Base-by-base conservation (phyloP, 2,113 vertebrate genomes). In the Apodemus sylvaticus region DNA sequence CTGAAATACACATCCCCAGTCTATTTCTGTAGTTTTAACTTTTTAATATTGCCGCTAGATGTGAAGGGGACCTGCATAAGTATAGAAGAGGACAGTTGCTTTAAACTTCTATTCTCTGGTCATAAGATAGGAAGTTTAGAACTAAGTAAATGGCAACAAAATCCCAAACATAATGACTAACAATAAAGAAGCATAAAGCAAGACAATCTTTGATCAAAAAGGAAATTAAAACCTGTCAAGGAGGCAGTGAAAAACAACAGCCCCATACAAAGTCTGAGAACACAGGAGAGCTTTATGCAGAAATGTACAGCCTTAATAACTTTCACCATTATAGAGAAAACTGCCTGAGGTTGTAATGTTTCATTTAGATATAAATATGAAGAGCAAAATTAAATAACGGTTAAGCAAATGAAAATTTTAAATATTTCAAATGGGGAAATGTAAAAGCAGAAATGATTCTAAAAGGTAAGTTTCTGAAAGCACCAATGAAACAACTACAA, bases 271-370 rank as follows among this genome's bases (percentile, higher is more conserved):
- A 96, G 64, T 16, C 55, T 71, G 48, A 93, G 22, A 93, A 94
- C 29, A 91, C 45, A 96, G 74, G 76, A 95, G 96, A 89, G 71
- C 64, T 71, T 73, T 94, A 51, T 89, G 94, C 71, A 93, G 91
- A 96, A 97, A 93, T 91, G 19, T 93, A 96, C 94, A 81, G 91
- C 68, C 42, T 88, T 95, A 93, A 91, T 96, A 90, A 22, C 8
- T 39, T 89, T 82, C 87, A 93, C 78, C 93, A 93, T 94, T 94
- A 70, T 88, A 58, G 42, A 79, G 51, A 74, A 83, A 91, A 7
- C 5, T 62, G 53, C 31, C 70, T 85, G 79, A 62, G 86, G 90
- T 77, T 68, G 34, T 53, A 89, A 73, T 95, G 85, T 93, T 97
- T 90, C 89, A 94, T 48, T 45, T 95, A 68, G 77, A 66, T 85